These are phyloP conservation scores for Grammatotria lemairii DNA, from an alignment of 2,113 vertebrate genomes.

Conservation along the genomic window DNA sequence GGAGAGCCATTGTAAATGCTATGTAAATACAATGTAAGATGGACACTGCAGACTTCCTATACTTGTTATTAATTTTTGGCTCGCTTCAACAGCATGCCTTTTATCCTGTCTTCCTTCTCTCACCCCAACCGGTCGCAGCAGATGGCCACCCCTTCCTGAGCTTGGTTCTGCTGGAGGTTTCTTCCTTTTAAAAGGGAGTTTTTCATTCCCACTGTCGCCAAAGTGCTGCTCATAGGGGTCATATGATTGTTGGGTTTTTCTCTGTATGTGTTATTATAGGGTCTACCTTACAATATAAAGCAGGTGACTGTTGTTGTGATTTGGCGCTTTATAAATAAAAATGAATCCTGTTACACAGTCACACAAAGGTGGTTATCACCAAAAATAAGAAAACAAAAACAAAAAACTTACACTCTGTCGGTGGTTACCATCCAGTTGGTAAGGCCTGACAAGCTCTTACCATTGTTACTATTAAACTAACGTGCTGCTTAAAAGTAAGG, in stretches of 20 bases:
- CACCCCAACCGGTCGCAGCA: not conserved
- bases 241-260: not conserved
- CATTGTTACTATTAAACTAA: not conserved
- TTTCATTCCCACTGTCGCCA: accelerated
- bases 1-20: not conserved
- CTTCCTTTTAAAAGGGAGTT: not conserved
- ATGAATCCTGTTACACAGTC: not conserved
- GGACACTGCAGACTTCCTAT: not conserved
- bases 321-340: not conserved
- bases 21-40: not conserved
- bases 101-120: not conserved
- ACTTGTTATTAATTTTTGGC: accelerated
- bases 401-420: not conserved
- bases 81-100: accelerated
- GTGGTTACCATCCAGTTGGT: not conserved
- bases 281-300: not conserved
- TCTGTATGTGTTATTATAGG: not conserved
- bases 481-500: not conserved
- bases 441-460: not conserved
- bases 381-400: not conserved
- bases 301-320: not conserved
- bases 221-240: not conserved
- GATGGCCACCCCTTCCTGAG: accelerated
- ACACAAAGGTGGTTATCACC: not conserved
- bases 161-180: accelerated